Base-by-base conservation (phyloP, 2,888 invertebrate genomes). In the Agonopterix subpropinquella region DNA sequence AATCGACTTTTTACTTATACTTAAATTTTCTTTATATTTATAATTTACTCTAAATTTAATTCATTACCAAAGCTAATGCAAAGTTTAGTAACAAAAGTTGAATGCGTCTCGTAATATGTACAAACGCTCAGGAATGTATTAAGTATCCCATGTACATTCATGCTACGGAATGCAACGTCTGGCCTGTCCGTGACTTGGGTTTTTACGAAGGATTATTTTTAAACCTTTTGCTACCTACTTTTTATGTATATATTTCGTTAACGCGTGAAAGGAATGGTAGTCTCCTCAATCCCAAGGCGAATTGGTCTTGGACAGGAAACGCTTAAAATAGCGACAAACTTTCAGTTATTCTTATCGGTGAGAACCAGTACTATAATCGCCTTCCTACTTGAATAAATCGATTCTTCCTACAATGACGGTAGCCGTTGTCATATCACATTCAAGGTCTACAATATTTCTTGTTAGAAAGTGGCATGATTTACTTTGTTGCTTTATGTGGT, bases 341-440 rank as follows among this genome's bases (percentile, higher is more conserved):
- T 51, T 59, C 56, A 52, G 53, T 55, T 50, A 54, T 47, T 53
- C 52, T 53, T 45, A 55, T 58, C 53, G 54, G 61, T 57, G 58
- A 64, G 63, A 66, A 56, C 54, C 58, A 48, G 51, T 53, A 47
- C 56, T 9, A n/a, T n/a, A 65, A 67, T 63, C 36, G 48, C 62
- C 58, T 71, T 71, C 71, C 68, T 67, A 52, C 49, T 59, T 51
- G 47, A 53, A 7, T n/a, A 48, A 49, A 52, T 53, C 57, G 58
- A 48, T 49, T 57, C 65, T 71, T 72, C 70, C 70, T 67, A 65
- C 58, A 58, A 56, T 54, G 50, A 52, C 47, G 48, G 55, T 47
- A 36, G 45, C 41, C 43, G 36, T 43, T 10, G 44, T 43, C 45
- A 11, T 35, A 37, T 36, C 42, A 43, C 15, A 39, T 37, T 43